Evolutionary conservation across 1,140 invertebrate genomes (phyloP).

Genomic region (Megalopta genalis): DNA sequence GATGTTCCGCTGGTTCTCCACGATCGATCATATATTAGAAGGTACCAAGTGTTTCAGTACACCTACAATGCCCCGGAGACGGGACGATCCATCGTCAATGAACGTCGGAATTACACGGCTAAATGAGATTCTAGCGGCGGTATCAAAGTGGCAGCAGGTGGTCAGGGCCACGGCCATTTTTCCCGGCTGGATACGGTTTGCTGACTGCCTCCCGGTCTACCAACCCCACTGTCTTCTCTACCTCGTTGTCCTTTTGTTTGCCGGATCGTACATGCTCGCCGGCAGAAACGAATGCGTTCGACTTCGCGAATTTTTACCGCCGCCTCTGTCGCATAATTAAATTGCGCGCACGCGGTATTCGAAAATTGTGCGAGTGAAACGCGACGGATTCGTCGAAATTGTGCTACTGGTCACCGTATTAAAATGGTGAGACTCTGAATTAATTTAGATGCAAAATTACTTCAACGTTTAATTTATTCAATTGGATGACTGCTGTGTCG

Average conservation of each 20-base stretch:
- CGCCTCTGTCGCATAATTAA: no score
- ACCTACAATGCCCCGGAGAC: conserved; percentile 58
- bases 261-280: conserved; percentile 16
- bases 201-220: conserved; percentile 45
- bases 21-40: conserved; percentile 66
- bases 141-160: conserved; percentile 80
- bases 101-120: conserved; percentile 75
- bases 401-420: no score
- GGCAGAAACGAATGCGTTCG: background rate
- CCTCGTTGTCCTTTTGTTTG: conserved; percentile 29
- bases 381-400: no score
- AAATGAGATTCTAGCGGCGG: conserved; percentile 77
- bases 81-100: conserved; percentile 73
- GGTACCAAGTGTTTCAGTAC: conserved; percentile 62
- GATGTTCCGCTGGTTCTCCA: conserved; percentile 50
- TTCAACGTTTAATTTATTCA: no score
- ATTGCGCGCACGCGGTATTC: no score
- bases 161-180: conserved; percentile 69
- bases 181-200: conserved; percentile 52
- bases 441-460: no score
- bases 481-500: no score
- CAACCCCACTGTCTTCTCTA: conserved; percentile 29
- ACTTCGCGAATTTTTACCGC: background rate
- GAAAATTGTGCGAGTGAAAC: no score
- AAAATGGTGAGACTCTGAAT: no score